A percentile compares a stretch with the other conserved stretches of the same genome.
Conservation (phyloP, 1,140 invertebrate species). For the Zaprionus africanus region DNA sequence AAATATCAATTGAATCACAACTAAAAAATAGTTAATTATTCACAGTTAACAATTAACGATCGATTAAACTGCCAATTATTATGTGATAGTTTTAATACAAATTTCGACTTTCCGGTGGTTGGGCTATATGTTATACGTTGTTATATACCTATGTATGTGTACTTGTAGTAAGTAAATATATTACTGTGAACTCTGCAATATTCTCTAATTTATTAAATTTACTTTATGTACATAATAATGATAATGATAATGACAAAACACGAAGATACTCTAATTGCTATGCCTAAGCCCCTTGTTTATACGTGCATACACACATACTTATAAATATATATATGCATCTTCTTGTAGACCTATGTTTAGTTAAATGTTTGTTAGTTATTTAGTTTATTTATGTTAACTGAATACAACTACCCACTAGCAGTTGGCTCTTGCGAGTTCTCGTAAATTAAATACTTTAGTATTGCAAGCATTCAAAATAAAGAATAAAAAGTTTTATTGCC, state of each 20-base stretch:
- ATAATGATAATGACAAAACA: constrained; percentile 14
- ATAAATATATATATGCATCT: constrained; percentile 3
- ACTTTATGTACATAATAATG: constrained; percentile 58
- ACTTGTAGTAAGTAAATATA: constrained; percentile 18
- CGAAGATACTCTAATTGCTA: constrained; percentile 53
- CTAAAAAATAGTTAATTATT: constrained; percentile 37
- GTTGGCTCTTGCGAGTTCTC: constrained; percentile 54
- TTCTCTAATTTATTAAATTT: constrained; percentile 80
- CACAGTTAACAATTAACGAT: constrained; percentile 41
- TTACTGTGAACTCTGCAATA: constrained; percentile 76
- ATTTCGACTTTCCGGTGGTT: constrained; percentile 68
- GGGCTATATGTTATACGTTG: constrained; percentile 66
- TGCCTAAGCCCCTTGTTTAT: constrained; percentile 37
- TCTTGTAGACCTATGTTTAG: constrained; percentile 47
- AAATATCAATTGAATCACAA: constrained; percentile 46
- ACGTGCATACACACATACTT: constrained; percentile 21
- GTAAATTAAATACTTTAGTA: constrained; percentile 66
- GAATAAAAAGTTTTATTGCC: constrained; percentile 76
- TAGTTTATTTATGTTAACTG: constrained; percentile 66
- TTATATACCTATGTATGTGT: constrained; percentile 30
- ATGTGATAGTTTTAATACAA: constrained; percentile 79
- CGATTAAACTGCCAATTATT: constrained; percentile 82
- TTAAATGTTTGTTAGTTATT: constrained; percentile 81
- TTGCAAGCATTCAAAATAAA: constrained; percentile 75
- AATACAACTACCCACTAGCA: constrained; percentile 54